A percentile compares a stretch with the other conserved stretches of the same genome.
These are phyloP conservation scores for Drosophila navojoa DNA, from an alignment of 1,140 invertebrate species.

Conservation along the genomic window DNA sequence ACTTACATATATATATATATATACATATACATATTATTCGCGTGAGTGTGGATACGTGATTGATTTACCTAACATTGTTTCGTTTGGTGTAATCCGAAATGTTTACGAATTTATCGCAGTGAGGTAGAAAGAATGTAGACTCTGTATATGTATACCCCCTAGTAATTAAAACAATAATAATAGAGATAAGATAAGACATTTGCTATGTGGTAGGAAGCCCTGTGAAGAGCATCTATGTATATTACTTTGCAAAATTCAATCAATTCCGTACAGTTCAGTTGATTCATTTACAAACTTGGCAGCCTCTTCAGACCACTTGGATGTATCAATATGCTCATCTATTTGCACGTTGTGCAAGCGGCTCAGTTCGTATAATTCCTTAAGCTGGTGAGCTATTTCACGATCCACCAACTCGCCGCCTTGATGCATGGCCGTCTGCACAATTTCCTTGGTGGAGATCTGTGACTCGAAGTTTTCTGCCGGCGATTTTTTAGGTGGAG, in stretches of 20 bases:
- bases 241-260: too few species aligned
- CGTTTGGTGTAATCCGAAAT: background rate
- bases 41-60: background rate
- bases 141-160: background rate
- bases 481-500: conserved; percentile 18
- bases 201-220: too few species aligned
- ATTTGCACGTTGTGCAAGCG: conserved; percentile 51
- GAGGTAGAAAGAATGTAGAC: background rate
- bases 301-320: conserved; percentile 12
- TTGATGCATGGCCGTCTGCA: conserved; percentile 15
- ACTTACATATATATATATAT: background rate
- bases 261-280: background rate
- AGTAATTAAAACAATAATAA: background rate
- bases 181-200: conserved; percentile 7
- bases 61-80: background rate
- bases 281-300: background rate
- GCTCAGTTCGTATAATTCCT: conserved; percentile 67
- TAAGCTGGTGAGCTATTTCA: conserved; percentile 68
- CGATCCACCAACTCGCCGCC: conserved; percentile 67
- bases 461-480: conserved; percentile 46
- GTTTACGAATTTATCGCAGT: background rate
- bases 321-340: conserved; percentile 52
- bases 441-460: conserved; percentile 32
- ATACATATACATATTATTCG: background rate
- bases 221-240: too few species aligned